phyloP scores from a whole-genome alignment of 1,140 invertebrate species.

The Drosophila bocqueti region DNA sequence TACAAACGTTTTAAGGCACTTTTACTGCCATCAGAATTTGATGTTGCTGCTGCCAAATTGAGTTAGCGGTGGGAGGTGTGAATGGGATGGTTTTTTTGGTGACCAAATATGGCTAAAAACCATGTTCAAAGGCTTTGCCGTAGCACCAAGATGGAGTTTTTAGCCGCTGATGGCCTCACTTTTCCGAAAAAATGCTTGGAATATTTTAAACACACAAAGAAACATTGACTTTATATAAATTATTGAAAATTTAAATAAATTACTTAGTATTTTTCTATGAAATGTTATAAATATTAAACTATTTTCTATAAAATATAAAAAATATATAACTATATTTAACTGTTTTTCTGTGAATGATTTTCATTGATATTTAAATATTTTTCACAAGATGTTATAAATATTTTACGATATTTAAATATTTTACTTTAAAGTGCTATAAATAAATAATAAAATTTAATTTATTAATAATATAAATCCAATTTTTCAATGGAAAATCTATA shows the following conservation, averaged over 20 bases:
- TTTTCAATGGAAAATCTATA: background rate
- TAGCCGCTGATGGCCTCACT: background rate
- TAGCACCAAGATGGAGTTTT: background rate
- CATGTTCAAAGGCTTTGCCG: constrained; percentile 9
- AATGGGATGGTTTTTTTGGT: constrained; percentile 14
- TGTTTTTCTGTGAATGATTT: too few species aligned
- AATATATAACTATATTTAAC: too few species aligned
- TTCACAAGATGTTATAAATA: too few species aligned
- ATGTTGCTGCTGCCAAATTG: constrained; percentile 40
- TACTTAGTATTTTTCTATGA: background rate
- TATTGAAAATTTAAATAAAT: background rate
- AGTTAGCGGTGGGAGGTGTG: constrained; percentile 36
- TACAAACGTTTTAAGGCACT: constrained; percentile 76
- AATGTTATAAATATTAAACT: background rate
- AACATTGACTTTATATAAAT: background rate
- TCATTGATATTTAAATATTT: too few species aligned
- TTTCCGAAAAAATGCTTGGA: constrained; percentile 20
- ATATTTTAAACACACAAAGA: constrained; percentile 23
- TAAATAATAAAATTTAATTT: background rate
- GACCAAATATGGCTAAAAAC: constrained; percentile 42
- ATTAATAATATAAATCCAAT: background rate
- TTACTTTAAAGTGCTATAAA: background rate
- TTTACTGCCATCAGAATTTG: constrained; percentile 74
- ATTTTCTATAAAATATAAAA: background rate
- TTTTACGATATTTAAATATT: background rate